These are phyloP conservation scores for Formica aserva DNA, from an alignment of 2,888 invertebrate species.

Conservation along the genomic window DNA sequence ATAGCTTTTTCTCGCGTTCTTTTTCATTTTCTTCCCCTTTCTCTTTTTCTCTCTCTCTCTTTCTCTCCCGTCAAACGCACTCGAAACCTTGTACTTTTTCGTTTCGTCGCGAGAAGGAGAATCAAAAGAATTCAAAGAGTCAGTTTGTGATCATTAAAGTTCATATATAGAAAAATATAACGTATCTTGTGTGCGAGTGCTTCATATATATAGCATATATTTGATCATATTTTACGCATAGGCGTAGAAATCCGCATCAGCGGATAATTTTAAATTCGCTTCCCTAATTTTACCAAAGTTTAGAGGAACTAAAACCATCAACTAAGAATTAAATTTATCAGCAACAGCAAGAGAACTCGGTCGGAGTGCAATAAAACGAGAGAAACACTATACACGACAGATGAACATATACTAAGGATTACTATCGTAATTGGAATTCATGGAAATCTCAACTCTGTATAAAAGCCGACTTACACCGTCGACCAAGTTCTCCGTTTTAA, in stretches of 20 bases:
- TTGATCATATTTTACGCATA: background rate
- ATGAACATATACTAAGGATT: slow-evolving; percentile 59
- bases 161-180: background rate
- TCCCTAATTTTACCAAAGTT: background rate
- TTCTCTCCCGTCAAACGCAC: slow-evolving; percentile 10
- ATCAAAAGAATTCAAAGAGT: background rate
- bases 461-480: slow-evolving; percentile 66
- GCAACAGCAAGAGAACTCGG: background rate
- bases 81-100: slow-evolving; percentile 14
- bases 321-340: background rate
- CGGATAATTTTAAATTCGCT: background rate
- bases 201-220: background rate
- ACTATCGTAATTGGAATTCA: slow-evolving; percentile 61
- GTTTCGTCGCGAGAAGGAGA: background rate
- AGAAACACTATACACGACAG: slow-evolving; percentile 13
- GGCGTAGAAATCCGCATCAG: no score
- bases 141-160: background rate
- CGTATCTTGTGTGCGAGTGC: background rate
- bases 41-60: slow-evolving; percentile 6
- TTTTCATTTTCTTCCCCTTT: slow-evolving; percentile 3
- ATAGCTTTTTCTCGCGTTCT: slow-evolving; percentile 22
- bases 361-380: slow-evolving; percentile 20
- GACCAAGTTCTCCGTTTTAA: slow-evolving; percentile 46
- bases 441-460: slow-evolving; percentile 34
- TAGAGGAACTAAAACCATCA: no score